Percentiles rank a stretch among this genome's conserved stretches.
Conservation (phyloP, 2,113 vertebrate genomes). For the Prochilodus magdalenae region DNA sequence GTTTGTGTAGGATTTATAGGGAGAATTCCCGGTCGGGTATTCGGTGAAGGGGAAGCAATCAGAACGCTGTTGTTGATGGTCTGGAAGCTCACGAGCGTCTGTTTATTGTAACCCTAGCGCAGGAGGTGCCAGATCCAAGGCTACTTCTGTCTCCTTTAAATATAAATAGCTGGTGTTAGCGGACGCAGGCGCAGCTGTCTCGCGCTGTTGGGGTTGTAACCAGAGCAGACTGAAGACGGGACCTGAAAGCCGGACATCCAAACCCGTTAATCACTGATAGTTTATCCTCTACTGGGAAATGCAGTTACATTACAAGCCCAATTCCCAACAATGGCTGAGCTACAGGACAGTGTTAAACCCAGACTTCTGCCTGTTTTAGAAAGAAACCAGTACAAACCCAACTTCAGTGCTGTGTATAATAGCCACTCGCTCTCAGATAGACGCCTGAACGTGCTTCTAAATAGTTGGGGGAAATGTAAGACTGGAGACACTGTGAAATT, state of each 20-base stretch:
- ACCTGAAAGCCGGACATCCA: background rate
- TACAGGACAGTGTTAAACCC: too few relatives aligned
- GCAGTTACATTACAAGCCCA: too few relatives aligned
- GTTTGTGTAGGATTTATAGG: background rate
- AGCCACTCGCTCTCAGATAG: too few relatives aligned
- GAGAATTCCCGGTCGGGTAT: background rate
- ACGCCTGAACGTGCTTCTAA: too few relatives aligned
- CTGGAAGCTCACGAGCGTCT: slow-evolving; percentile 13
- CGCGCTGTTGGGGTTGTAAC: slow-evolving; percentile 22
- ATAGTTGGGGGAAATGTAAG: too few relatives aligned
- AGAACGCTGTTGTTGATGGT: slow-evolving; percentile 31
- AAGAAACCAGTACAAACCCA: too few relatives aligned
- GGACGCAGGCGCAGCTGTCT: slow-evolving; percentile 25
- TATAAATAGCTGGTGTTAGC: slow-evolving; percentile 43
- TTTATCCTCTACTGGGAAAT: too few relatives aligned
- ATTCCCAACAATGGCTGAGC: too few relatives aligned
- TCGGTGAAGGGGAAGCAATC: background rate
- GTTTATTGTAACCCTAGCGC: slow-evolving; percentile 35
- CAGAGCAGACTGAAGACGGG: slow-evolving; percentile 5
- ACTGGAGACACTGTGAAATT: too few relatives aligned
- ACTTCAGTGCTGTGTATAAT: too few relatives aligned
- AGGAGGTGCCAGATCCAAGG: slow-evolving; percentile 45
- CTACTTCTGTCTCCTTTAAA: slow-evolving; percentile 49
- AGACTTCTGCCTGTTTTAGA: too few relatives aligned
- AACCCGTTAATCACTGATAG: too few relatives aligned